Evolutionary conservation across 2,797 vertebrate genomes (phyloP), one percentile per base, ranked within the genome.

Genomic region (Sebastes hubbsi): DNA sequence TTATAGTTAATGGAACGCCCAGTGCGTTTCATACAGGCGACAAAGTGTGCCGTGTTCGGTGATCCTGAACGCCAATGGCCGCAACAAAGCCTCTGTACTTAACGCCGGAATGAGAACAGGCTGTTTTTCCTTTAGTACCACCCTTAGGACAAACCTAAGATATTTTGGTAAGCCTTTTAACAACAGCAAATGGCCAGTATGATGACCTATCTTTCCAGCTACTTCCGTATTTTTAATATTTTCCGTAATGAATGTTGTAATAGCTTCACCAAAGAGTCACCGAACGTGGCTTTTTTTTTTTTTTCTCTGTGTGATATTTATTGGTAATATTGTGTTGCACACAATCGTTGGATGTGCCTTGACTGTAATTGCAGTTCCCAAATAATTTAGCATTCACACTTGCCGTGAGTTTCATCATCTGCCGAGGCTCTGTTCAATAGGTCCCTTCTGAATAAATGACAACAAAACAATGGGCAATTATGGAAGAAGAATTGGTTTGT

Each of bases 381-480:
- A 86, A 80, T 88, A 82, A 85, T 85, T 81, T 71, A 64, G 72
- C 71, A 82, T 79, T 89, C n/a, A 18, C 18, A 58, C 76, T 90
- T 91, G 80, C 82, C 72, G 52, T 74, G 67, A 25, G 72, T 92
- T 92, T 92, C 82, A 90, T 91, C 88, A 89, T 88, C 75, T 81
- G 69, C 60, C 1, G 14, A 52, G 52, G 16, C 77, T 77, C 68
- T 52, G 59, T 68, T 88, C 84, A 78, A 79, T 74, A 72, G 82
- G 52, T 80, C 75, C 81, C 77, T 46, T 42, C 38, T 80, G 87
- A 89, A 87, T 87, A 85, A 88, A 89, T 77, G 81, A 89, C 87
- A 87, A 90, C 91, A 90, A 88, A 88, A 72, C 82, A 82, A 90
- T 79, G 78, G 73, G 87, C 83, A 93, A 91, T 93, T 92, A 82